Evolutionary conservation across 2,797 vertebrate species (phyloP), one percentile per base, ranked within the genome.

Genomic region (Gymnothorax reevesii): DNA sequence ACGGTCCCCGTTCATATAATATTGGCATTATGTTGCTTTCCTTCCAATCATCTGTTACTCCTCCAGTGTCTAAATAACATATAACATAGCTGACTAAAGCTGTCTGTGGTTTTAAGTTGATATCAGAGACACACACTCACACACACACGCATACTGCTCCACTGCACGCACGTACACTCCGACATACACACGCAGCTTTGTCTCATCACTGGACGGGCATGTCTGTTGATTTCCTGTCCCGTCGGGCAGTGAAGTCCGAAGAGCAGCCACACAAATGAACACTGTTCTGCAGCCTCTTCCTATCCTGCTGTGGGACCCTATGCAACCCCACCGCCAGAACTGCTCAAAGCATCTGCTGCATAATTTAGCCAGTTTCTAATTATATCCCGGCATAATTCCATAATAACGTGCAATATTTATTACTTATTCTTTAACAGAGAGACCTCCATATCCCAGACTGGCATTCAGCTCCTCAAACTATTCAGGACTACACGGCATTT

Each of bases 321-420:
- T 20, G n/a, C 57, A 62, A 27, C 33, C 59, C 27, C 15, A 25
- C 66, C 15, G 13, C 79, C 71, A 52, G 54, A 33, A 57, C 52
- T 27, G 55, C 86, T 57, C 73, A 82, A 62, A 85, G 75, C 85
- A n/a, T 6, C n/a, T 85, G 66, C 90, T 94, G 90, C 92, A 94
- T 93, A 90, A 95, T 95, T 94, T 90, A 94, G 86, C 73, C 88
- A 83, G 87, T 89, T 90, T 92, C 92, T 91, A 93, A 92, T 93
- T 92, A 93, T 93, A 93, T 92, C 92, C 88, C 88, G 92, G 91
- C 90, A 93, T 90, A 90, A 92, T 94, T 93, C 90, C 90, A 92
- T 90, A 91, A 88, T 88, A 91, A 89, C 89, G 91, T 94, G 89
- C 88, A 94, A 92, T 94, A 93, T 94, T 93, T 92, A 94, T 92